Conservation (phyloP, 2,113 vertebrate genomes). For the Aspiorhynchus laticeps region DNA sequence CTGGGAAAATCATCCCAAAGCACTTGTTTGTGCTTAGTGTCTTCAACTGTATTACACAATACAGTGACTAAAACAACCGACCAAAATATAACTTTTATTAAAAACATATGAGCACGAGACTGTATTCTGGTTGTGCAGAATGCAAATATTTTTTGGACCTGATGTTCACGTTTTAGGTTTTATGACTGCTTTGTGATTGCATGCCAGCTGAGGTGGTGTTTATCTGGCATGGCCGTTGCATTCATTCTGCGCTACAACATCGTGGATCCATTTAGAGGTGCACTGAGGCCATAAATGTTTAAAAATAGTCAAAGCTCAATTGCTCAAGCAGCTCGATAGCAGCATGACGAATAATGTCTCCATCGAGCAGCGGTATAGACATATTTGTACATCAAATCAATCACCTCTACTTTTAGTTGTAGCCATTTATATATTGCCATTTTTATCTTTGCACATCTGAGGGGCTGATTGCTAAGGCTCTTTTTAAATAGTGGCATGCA, state of each 20-base stretch:
- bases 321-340: constrained; percentile 18
- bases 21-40: constrained; percentile 31
- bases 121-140: background rate
- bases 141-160: background rate
- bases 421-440: constrained; percentile 23
- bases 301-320: constrained; percentile 51
- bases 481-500: constrained; percentile 19
- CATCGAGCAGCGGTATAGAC: constrained; percentile 1
- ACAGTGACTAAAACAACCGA: constrained; percentile 5
- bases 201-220: constrained; percentile 43
- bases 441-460: constrained; percentile 18
- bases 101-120: background rate
- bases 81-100: background rate
- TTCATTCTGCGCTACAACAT: constrained; percentile 44
- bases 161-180: background rate
- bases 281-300: constrained; percentile 45
- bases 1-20: constrained; percentile 39
- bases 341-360: constrained; percentile 30
- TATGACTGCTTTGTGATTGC: constrained; percentile 11
- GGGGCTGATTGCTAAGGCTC: background rate
- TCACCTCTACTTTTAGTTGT: constrained; percentile 43
- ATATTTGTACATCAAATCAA: constrained; percentile 44
- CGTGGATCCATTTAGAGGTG: constrained; percentile 39
- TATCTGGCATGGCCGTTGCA: constrained; percentile 38
- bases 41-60: constrained; percentile 40